Percentiles rank a stretch among this genome's conserved stretches.
These are phyloP conservation scores for Meloidogyne exigua DNA, from an alignment of 1,140 invertebrate genomes.

Conservation along the genomic window DNA sequence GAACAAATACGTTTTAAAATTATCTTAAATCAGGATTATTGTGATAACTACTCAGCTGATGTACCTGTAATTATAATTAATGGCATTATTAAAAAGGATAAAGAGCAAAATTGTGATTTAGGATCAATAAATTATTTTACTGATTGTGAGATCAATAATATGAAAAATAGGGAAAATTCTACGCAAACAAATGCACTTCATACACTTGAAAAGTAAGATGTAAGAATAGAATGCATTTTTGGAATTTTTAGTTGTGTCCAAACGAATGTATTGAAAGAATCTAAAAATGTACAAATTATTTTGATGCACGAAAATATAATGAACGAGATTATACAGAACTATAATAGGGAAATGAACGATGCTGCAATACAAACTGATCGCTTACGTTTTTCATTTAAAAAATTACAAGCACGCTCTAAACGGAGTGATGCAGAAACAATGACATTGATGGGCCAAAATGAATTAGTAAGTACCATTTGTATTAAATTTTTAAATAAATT, in stretches of 20 bases:
- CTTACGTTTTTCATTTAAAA: conserved; percentile 32
- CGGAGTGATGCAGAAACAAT: conserved; percentile 46
- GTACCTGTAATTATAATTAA: conserved; percentile 39
- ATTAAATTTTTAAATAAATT: too few species aligned
- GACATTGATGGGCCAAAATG: conserved; percentile 23
- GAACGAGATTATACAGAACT: conserved; percentile 7
- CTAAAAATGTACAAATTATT: conserved; percentile 35
- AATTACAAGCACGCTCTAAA: conserved; percentile 9
- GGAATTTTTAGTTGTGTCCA: conserved; percentile 48
- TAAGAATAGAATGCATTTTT: not conserved
- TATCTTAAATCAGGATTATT: conserved; percentile 24
- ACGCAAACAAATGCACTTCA: conserved; percentile 48
- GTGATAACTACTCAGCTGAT: conserved; percentile 24
- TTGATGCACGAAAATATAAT: conserved; percentile 33
- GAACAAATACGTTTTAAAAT: too few species aligned
- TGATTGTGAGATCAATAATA: not conserved
- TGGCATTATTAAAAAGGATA: conserved; percentile 40
- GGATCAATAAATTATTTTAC: not conserved
- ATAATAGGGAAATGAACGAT: conserved; percentile 9
- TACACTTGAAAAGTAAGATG: conserved; percentile 43
- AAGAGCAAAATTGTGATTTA: not conserved
- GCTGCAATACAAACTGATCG: conserved; percentile 21
- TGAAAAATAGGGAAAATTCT: conserved; percentile 26
- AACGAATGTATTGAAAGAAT: conserved; percentile 48
- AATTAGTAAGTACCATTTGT: not conserved